Base-by-base conservation (phyloP, 2,113 vertebrate genomes). In the Synodontis membranacea region DNA sequence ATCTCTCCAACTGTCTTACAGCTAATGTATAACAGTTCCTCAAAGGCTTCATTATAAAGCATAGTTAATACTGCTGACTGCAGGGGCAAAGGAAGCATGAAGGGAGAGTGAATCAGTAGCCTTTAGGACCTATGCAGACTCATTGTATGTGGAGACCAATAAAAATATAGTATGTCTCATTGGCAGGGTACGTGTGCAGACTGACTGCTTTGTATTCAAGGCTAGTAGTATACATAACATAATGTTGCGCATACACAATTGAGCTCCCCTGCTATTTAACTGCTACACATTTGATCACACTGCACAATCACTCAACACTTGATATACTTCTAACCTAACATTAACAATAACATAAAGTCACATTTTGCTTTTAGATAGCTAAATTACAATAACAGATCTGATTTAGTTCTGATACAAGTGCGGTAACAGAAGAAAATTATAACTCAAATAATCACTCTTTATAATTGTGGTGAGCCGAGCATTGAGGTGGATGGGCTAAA, bases 131-230 rank as follows among this genome's bases (percentile, higher is more conserved):
- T 87, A 87, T 52, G 85, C 34, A 39, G 31, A 70, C 25, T 9
- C n/a, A 37, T 3, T 79, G 21, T 81, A 42, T 75, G 56, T 74
- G 79, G 48, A 80, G 64, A 56, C 81, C 78, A 68, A 64, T 90
- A 88, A 88, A 86, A 90, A 31, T 88, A 54, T 87, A 86, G 86
- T 56, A 72, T 82, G 87, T 83, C 75, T 86, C 80, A 83, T 86
- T 91, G 83, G 87, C 83, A 88, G 66, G 54, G 66, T 70, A 75
- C 50, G 54, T 54, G 80, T 84, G 79, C 50, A 70, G 52, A 83
- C 66, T 80, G 78, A 42, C 72, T 83, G 72, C 46, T 90, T 74
- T 87, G 62, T 66, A 84, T 84, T 88, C 72, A 81, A 34, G 52
- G 28, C 80, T 56, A 89, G 78, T 52, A 46, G 81, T 83, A 78